phyloP scores from a whole-genome alignment of 2,888 invertebrate species.

The Acleris emargana region DNA sequence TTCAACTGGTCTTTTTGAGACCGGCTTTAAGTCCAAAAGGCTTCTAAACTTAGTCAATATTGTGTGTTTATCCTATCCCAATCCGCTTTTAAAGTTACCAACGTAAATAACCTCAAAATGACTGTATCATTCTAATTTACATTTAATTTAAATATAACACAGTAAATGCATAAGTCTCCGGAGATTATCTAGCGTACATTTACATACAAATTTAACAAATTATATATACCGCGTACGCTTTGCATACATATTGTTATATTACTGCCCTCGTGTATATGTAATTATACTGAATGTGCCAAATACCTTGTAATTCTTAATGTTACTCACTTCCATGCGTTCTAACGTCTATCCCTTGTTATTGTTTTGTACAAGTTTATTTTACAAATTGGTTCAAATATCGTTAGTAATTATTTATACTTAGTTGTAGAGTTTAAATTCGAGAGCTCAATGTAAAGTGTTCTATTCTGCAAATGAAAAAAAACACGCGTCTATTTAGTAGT shows the following conservation, averaged over 20 bases:
- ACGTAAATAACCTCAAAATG: conserved; percentile 21
- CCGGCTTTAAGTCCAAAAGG: background rate
- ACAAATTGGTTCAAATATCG: conserved; percentile 9
- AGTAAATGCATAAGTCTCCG: conserved; percentile 35
- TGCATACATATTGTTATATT: conserved; percentile 44
- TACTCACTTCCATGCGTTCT: conserved; percentile 25
- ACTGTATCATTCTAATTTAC: conserved; percentile 33
- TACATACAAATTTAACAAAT: conserved; percentile 37
- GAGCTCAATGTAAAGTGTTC: too few relatives aligned
- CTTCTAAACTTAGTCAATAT: conserved; percentile 1
- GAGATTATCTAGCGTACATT: conserved; percentile 37
- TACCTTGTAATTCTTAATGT: conserved; percentile 27
- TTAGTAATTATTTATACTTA: conserved; percentile 18
- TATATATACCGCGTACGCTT: conserved; percentile 33
- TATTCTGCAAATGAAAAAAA: too few relatives aligned
- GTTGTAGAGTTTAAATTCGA: conserved; percentile 5
- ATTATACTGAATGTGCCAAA: conserved; percentile 62
- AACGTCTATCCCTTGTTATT: conserved; percentile 27
- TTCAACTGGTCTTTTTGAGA: background rate
- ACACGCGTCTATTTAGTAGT: too few relatives aligned
- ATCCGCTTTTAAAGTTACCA: conserved; percentile 20
- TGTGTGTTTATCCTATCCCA: background rate
- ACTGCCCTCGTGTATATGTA: conserved; percentile 42
- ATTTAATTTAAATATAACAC: conserved; percentile 35
- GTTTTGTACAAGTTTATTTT: conserved; percentile 26